These are phyloP conservation scores for Limnephilus rhombicus DNA, from an alignment of 2,888 invertebrate species.

Conservation along the genomic window DNA sequence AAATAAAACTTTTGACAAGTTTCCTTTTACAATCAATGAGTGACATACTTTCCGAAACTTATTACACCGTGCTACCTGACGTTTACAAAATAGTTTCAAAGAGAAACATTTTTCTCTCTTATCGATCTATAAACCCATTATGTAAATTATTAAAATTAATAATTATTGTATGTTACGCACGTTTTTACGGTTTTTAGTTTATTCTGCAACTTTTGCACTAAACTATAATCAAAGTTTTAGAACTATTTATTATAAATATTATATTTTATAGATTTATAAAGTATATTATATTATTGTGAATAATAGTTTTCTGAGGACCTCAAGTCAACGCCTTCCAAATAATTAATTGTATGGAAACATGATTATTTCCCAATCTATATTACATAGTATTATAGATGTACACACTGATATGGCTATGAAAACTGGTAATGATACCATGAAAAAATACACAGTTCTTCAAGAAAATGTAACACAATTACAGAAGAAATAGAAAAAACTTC, in stretches of 20 bases:
- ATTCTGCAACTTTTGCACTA: neutral
- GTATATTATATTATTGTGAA: neutral
- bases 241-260: neutral
- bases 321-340: neutral
- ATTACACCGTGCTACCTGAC: slow-evolving; percentile 23
- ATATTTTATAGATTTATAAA: neutral
- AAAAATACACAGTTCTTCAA: neutral
- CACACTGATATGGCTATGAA: neutral
- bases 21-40: slow-evolving; percentile 16
- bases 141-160: neutral
- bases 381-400: neutral
- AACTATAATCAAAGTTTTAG: neutral
- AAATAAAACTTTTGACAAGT: slow-evolving; percentile 7
- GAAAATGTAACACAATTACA: neutral
- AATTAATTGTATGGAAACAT: neutral
- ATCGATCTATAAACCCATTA: neutral
- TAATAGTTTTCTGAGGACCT: neutral
- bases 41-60: slow-evolving; percentile 46
- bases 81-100: slow-evolving; percentile 30
- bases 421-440: neutral
- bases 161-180: neutral
- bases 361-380: neutral
- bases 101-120: neutral
- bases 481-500: neutral
- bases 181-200: neutral